Percentiles rank a stretch among this genome's conserved stretches.
phyloP scores from a whole-genome alignment of 2,797 vertebrate genomes.

The Danionella dracula region DNA sequence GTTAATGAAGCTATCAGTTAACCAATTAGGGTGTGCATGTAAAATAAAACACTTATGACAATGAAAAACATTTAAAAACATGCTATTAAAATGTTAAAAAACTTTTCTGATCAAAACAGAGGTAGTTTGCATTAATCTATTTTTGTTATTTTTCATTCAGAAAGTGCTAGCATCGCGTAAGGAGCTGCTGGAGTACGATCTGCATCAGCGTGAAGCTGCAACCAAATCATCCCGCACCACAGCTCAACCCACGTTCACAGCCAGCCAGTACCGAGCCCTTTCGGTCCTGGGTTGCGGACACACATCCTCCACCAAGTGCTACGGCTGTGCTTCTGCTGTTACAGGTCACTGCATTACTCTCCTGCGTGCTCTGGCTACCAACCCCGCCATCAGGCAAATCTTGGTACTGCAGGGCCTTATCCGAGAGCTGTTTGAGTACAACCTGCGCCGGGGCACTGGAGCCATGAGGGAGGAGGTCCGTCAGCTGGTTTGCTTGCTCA shows the following conservation, averaged over 20 bases:
- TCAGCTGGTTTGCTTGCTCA: conserved; percentile 95
- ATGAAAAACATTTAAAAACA: background rate
- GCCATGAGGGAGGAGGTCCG: conserved; percentile 94
- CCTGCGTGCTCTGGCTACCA: conserved; percentile 90
- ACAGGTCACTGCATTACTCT: conserved; percentile 95
- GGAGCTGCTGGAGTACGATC: conserved; percentile 93
- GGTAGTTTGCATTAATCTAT: background rate
- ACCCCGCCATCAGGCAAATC: conserved; percentile 91
- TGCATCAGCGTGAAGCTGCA: conserved; percentile 94
- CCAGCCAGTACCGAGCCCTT: conserved; percentile 94
- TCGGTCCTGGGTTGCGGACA: conserved; percentile 93
- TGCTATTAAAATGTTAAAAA: background rate
- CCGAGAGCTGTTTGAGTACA: conserved; percentile 95
- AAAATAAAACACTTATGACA: background rate
- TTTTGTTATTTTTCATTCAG: conserved; percentile 61
- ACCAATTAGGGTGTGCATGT: no score
- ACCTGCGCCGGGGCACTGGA: conserved; percentile 85
- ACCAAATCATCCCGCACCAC: conserved; percentile 89
- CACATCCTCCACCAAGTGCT: conserved; percentile 95
- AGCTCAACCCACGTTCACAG: conserved; percentile 89
- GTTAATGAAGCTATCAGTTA: conserved; percentile 60
- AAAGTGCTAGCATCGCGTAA: conserved; percentile 98
- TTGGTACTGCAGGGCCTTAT: conserved; percentile 95
- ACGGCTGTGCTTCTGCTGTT: conserved; percentile 94
- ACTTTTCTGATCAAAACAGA: background rate